Evolutionary conservation across 2,888 invertebrate genomes (phyloP).

Genomic region (Micropterix aruncella): DNA sequence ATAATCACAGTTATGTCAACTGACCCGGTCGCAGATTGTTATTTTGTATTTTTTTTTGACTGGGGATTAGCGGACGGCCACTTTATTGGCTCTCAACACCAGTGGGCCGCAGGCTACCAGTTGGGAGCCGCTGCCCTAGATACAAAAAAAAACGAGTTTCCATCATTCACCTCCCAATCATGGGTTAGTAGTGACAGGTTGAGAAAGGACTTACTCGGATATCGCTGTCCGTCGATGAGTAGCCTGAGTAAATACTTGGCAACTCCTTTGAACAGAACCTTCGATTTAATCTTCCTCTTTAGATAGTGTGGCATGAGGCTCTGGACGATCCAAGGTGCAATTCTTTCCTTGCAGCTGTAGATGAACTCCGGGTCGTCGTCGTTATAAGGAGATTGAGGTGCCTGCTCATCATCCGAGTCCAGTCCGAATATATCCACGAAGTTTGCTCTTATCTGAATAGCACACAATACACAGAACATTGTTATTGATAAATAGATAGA

Average conservation of each 20-base stretch:
- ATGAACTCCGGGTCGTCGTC: constrained; percentile 35
- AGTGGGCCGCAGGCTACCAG: background rate
- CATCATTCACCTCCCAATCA: background rate
- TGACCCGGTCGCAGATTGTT: too few species aligned
- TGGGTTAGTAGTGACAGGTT: background rate
- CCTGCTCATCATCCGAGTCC: constrained; percentile 36
- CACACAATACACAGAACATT: too few species aligned
- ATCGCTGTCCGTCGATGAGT: constrained; percentile 37
- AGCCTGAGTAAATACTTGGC: constrained; percentile 44
- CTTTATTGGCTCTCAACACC: background rate
- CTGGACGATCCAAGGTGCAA: constrained; percentile 48
- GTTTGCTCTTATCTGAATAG: constrained; percentile 29
- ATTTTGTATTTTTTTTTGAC: too few species aligned
- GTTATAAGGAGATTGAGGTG: constrained; percentile 33
- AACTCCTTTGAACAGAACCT: constrained; percentile 43
- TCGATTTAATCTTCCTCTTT: constrained; percentile 41
- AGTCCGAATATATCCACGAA: constrained; percentile 34
- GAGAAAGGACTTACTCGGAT: constrained; percentile 30
- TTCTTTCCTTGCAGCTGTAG: constrained; percentile 39
- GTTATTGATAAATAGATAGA: too few species aligned
- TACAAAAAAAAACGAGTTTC: background rate
- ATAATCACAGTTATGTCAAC: too few species aligned
- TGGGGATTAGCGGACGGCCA: too few species aligned
- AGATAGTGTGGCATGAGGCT: constrained; percentile 46
- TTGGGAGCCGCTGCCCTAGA: background rate